Percentiles rank a stretch among this genome's conserved stretches.
Conservation (phyloP, 2,113 vertebrate genomes). For the Hystrix brachyura region DNA sequence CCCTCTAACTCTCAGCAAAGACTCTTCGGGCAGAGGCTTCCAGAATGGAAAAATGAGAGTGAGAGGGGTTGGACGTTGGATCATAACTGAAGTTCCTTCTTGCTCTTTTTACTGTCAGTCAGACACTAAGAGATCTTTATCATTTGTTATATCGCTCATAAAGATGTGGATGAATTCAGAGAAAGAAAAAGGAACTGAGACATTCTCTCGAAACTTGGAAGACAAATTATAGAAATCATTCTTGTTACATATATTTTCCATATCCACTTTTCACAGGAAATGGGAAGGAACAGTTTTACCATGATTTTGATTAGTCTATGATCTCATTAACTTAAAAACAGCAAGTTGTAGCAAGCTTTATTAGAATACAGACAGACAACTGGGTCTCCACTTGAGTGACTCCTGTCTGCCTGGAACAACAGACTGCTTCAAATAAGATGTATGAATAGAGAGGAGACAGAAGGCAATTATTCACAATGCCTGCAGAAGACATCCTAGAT, state of each 20-base stretch:
- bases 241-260: neutral
- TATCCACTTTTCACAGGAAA: constrained; percentile 9
- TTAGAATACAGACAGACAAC: neutral
- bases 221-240: neutral
- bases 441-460: neutral
- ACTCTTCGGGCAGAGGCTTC: neutral
- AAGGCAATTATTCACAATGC: neutral
- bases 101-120: neutral
- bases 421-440: neutral
- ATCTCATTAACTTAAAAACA: neutral
- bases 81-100: neutral
- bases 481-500: neutral
- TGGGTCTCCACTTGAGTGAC: neutral
- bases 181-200: constrained; percentile 49
- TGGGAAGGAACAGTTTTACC: neutral
- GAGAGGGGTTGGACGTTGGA: neutral
- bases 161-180: neutral
- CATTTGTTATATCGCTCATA: neutral
- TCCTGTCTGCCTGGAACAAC: neutral
- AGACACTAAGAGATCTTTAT: neutral
- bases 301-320: neutral
- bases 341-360: neutral
- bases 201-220: neutral
- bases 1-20: neutral
- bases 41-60: neutral